Base-by-base conservation (phyloP, 2,888 invertebrate species). In the Cosmorhoe ocellata region DNA sequence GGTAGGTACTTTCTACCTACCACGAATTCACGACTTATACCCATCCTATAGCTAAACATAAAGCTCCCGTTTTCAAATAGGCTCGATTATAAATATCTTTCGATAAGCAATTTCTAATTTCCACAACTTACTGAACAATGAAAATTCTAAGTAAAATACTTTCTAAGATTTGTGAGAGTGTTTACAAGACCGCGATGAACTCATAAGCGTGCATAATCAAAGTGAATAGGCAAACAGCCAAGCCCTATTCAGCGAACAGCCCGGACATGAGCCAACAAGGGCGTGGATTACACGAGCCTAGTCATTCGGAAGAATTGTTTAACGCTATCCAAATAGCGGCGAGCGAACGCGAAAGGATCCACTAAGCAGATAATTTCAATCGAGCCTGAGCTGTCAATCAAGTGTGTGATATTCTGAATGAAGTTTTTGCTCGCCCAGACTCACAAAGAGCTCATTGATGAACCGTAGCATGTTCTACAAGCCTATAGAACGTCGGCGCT, bases 261-360 rank as follows among this genome's bases (percentile, higher is more conserved):
- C 74, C 74, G 74, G 70, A 74, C 76, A 70, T 75, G 67, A 71
- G 69, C 64, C 74, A 73, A 81, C 79, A 81, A 80, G 81, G 78
- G 81, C 65, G 71, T 61, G 75, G 77, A 81, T 84, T 82, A 81
- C 76, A 67, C 64, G 65, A 68, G 79, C 61, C 71, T 71, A 87
- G 80, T 87, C 89, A 75, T 61, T 84, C 79, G 88, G 86, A 89
- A 89, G 80, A 84, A 87, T 87, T 87, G 83, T 86, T 88, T 89
- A 87, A 84, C 89, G 81, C 88, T 87, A 80, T 74, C 86, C 85
- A 89, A 89, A 89, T 81, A 89, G 79, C 84, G 84, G 81, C 76
- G 76, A 76, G 69, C 71, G 62, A 67, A 73, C 73, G 64, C 76
- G 67, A 81, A 83, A 80, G 79, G 81, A 84, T 76, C 76, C 76